A percentile compares a stretch with the other conserved stretches of the same genome.
phyloP scores from a whole-genome alignment of 2,113 vertebrate species.

The Arenaria interpres region DNA sequence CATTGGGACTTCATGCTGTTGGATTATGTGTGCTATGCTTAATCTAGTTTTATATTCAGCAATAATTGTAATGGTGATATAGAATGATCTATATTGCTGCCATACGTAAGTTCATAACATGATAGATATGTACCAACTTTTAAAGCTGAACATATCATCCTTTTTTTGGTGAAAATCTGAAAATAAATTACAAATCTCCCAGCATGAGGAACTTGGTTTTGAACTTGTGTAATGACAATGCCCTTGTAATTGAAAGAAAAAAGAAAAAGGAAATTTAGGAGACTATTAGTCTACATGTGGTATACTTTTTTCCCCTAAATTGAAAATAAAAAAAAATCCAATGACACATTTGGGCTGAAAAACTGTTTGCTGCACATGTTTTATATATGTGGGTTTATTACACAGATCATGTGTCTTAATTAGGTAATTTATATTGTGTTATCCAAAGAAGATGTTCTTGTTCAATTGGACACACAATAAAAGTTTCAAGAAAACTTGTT shows the following conservation, averaged over 20 bases:
- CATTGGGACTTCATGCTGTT: not conserved
- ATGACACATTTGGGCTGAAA: slow-evolving; percentile 41
- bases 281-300: slow-evolving; percentile 36
- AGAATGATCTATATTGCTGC: not conserved
- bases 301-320: not conserved
- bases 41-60: not conserved
- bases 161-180: not conserved
- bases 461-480: slow-evolving; percentile 37
- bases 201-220: not conserved
- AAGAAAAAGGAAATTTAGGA: slow-evolving; percentile 36
- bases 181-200: not conserved
- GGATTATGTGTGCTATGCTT: not conserved
- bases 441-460: slow-evolving; percentile 50
- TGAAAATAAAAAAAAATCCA: not conserved
- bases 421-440: slow-evolving; percentile 64
- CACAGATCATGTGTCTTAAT: slow-evolving; percentile 49
- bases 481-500: slow-evolving; percentile 23
- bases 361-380: slow-evolving; percentile 46
- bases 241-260: not conserved
- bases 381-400: slow-evolving; percentile 64
- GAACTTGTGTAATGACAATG: not conserved
- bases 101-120: not conserved
- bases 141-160: not conserved
- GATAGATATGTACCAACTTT: not conserved
- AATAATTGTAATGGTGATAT: not conserved